Evolutionary conservation across 2,797 vertebrate species (phyloP), one percentile per base, ranked within the genome.

Genomic region (Pteronotus mesoamericanus): DNA sequence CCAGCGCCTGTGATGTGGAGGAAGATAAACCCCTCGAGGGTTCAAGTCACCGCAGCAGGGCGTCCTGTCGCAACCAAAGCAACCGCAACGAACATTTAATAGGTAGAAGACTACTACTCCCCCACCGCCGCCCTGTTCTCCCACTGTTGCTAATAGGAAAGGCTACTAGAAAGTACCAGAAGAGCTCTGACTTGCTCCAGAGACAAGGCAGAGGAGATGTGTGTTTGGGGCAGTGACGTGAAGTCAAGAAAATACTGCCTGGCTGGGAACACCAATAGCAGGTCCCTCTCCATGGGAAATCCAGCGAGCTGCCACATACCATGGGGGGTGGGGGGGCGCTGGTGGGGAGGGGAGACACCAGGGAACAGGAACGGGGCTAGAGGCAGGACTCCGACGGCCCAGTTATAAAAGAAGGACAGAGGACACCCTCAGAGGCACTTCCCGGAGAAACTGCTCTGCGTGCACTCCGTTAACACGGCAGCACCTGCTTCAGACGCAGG

Each of bases 251-350:
- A 51, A 34, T 42, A 22, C 2, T 19, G 7, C 16, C n/a, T 83
- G 44, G 53, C 16, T n/a, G 19, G 59, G 77, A 71, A 39, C 16
- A 19, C 12, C 37, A 75, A 10, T 0, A 29, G 46, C 44, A 80
- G 42, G 66, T n/a, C 42, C 42, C 16, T 11, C 6, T 82, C 15
- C 78, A 71, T 24, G 0, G 6, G 29, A 14, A 59, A 29, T 5
- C 24, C 66, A 32, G 39, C 1, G 5, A 44, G 21, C 16, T 89
- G 29, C 57, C 26, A 53, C 1, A 0, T 5, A 5, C 53, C 3
- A 14, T 12, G 61, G 14, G 61, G 1, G 6, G 22, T 8, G 9
- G 55, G 3, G 1, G 11, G 14, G n/a, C n/a, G n/a, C n/a, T n/a
- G n/a, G n/a, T n/a, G n/a, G n/a, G n/a, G n/a, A n/a, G n/a, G n/a